Evolutionary conservation across 2,888 invertebrate genomes (phyloP).

Genomic region (Pogonocherus hispidulus): DNA sequence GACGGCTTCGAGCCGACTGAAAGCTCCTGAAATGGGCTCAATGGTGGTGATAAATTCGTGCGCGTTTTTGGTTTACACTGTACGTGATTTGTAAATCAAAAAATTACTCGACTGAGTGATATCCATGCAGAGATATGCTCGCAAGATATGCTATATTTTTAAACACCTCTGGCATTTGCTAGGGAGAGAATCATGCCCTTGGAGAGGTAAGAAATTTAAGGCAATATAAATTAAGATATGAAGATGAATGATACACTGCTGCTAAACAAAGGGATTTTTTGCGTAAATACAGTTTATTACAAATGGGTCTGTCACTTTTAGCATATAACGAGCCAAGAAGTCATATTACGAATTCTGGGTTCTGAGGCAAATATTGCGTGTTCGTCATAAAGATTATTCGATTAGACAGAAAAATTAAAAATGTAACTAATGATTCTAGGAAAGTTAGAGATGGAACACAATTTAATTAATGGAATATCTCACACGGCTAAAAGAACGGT

Average conservation of each 20-base stretch:
- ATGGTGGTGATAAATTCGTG: slow-evolving; percentile 12
- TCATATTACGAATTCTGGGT: no score
- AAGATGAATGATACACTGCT: background rate
- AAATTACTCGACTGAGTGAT: background rate
- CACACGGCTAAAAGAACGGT: no score
- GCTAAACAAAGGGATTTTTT: background rate
- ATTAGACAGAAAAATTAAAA: slow-evolving; percentile 5
- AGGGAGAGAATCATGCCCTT: no score
- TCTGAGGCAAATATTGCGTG: background rate
- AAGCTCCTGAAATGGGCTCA: slow-evolving; percentile 20
- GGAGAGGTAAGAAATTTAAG: no score
- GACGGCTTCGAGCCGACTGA: slow-evolving; percentile 36
- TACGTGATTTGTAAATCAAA: slow-evolving; percentile 10
- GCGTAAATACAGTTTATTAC: background rate
- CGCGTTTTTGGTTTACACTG: slow-evolving; percentile 13
- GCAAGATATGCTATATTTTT: no score
- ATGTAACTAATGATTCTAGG: background rate
- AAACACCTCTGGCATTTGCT: no score
- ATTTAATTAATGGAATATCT: no score
- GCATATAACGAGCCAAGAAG: slow-evolving; percentile 9
- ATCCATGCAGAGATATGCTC: no score
- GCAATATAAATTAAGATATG: slow-evolving; percentile 1
- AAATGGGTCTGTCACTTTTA: slow-evolving; percentile 10
- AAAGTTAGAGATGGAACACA: no score
- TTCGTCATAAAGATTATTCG: slow-evolving; percentile 8